phyloP scores from a whole-genome alignment of 2,888 invertebrate species.

The Phymatocera aterrima region DNA sequence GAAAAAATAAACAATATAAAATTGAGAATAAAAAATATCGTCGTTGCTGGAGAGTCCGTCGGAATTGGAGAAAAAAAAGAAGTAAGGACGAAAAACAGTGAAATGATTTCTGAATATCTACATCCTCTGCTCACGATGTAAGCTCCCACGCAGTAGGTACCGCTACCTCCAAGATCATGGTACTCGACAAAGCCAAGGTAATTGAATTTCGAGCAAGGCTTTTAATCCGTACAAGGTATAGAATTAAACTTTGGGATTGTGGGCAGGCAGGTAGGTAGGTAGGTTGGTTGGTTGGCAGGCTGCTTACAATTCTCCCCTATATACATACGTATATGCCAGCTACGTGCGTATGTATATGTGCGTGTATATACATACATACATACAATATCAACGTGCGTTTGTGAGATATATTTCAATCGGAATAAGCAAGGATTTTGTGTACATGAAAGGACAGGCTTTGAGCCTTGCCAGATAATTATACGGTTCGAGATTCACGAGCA shows the following conservation, averaged over 20 bases:
- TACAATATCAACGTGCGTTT: too few relatives aligned
- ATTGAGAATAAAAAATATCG: conserved; percentile 9
- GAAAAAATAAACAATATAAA: conserved; percentile 26
- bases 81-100: conserved; percentile 25
- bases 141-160: conserved; percentile 24
- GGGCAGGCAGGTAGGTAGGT: not conserved
- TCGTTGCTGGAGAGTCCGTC: not conserved
- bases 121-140: conserved; percentile 26
- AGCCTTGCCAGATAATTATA: too few relatives aligned
- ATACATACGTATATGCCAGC: too few relatives aligned
- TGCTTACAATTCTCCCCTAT: too few relatives aligned
- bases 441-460: not conserved
- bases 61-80: not conserved
- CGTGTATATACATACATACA: too few relatives aligned
- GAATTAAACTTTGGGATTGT: not conserved
- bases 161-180: conserved; percentile 41
- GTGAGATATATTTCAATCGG: not conserved
- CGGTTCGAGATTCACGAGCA: too few relatives aligned
- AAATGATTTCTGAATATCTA: conserved; percentile 21
- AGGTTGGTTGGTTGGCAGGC: too few relatives aligned
- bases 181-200: conserved; percentile 37
- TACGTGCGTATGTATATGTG: too few relatives aligned
- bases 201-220: conserved; percentile 35
- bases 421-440: not conserved
- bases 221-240: conserved; percentile 32